Conservation (phyloP, 2,113 vertebrate genomes). For the Rynchops niger region DNA sequence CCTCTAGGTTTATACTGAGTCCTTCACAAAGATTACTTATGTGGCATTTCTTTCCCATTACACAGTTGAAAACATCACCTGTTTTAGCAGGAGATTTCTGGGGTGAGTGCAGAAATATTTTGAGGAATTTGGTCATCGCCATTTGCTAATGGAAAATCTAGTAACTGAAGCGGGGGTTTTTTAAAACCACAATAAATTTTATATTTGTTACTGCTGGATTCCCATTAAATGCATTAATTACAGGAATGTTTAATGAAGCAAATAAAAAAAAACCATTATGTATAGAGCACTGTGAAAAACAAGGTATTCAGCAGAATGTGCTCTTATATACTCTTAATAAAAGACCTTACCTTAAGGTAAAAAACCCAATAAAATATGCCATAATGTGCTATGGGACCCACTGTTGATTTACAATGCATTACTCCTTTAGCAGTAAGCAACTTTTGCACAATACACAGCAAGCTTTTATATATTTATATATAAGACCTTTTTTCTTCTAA, state of each 20-base stretch:
- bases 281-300: slow-evolving; percentile 71
- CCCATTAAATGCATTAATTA: slow-evolving; percentile 79
- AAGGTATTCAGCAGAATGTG: slow-evolving; percentile 59
- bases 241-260: slow-evolving; percentile 77
- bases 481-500: slow-evolving; percentile 69
- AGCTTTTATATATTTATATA: slow-evolving; percentile 70
- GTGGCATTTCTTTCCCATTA: slow-evolving; percentile 73
- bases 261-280: slow-evolving; percentile 63
- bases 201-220: slow-evolving; percentile 77
- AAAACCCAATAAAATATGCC: slow-evolving; percentile 73
- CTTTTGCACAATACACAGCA: slow-evolving; percentile 69
- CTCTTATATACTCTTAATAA: slow-evolving; percentile 74
- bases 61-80: slow-evolving; percentile 73
- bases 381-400: slow-evolving; percentile 66
- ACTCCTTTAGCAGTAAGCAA: slow-evolving; percentile 69
- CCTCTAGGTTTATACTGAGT: slow-evolving; percentile 44
- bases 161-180: slow-evolving; percentile 44
- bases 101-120: slow-evolving; percentile 68
- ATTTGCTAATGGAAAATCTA: slow-evolving; percentile 75
- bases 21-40: slow-evolving; percentile 74
- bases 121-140: slow-evolving; percentile 53
- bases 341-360: slow-evolving; percentile 77
- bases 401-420: slow-evolving; percentile 75
- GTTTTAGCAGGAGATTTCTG: slow-evolving; percentile 70
- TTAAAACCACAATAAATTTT: slow-evolving; percentile 74